Evolutionary conservation across 2,888 invertebrate species (phyloP).

Genomic region (Coremacera marginata): DNA sequence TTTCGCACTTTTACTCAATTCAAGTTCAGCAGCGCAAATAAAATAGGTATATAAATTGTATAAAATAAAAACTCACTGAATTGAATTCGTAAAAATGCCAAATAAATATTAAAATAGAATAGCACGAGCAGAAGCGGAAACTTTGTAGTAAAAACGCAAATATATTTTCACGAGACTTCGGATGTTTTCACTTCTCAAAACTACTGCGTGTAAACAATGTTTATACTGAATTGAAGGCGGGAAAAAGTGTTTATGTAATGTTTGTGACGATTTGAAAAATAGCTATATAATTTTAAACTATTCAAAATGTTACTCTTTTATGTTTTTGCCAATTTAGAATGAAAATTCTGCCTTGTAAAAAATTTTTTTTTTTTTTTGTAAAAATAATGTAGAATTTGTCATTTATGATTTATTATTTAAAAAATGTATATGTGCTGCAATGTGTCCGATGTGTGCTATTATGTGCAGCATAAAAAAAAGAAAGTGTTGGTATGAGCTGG

Average conservation of each 20-base stretch:
- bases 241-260: neutral
- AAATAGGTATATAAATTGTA: neutral
- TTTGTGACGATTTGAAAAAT: no score
- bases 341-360: no score
- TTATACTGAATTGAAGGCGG: neutral
- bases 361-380: no score
- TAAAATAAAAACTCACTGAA: constrained; percentile 2
- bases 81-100: constrained; percentile 11
- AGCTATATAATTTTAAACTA: no score
- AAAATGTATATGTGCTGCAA: no score
- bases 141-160: neutral
- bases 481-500: no score
- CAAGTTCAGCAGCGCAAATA: constrained; percentile 38
- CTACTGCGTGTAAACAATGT: neutral
- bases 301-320: no score
- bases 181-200: constrained; percentile 9
- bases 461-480: no score
- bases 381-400: no score
- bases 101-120: constrained; percentile 21
- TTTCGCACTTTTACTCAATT: constrained; percentile 31
- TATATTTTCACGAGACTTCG: constrained; percentile 36
- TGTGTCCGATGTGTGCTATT: no score
- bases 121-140: constrained; percentile 34
- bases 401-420: no score
- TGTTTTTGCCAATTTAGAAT: no score